Conservation (phyloP, 1,140 invertebrate species). For the Sycophila sp. region DNA sequence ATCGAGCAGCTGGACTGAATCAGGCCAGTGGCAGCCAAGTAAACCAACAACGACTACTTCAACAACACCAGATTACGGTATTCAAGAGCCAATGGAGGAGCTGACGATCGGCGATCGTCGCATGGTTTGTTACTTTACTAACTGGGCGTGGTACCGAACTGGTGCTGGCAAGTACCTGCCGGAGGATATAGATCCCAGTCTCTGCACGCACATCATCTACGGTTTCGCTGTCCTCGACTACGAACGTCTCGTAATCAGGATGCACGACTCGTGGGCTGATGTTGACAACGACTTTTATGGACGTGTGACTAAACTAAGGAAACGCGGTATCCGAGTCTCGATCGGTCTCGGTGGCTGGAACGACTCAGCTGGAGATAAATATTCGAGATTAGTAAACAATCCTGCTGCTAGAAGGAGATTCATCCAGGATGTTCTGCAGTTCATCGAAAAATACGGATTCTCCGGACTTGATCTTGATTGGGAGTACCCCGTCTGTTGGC, state of each 20-base stretch:
- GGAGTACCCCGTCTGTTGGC: slow-evolving; percentile 76
- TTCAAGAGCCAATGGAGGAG: background rate
- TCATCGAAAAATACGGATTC: slow-evolving; percentile 80
- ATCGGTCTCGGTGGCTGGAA: slow-evolving; percentile 46
- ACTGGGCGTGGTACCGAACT: slow-evolving; percentile 79
- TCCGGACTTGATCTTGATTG: slow-evolving; percentile 83
- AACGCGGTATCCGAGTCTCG: slow-evolving; percentile 68
- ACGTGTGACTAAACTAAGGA: slow-evolving; percentile 69
- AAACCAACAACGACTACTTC: background rate
- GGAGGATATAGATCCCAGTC: slow-evolving; percentile 72
- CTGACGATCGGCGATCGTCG: slow-evolving; percentile 59
- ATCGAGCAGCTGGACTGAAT: too few relatives aligned
- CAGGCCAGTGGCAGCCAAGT: background rate
- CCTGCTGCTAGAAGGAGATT: slow-evolving; percentile 74
- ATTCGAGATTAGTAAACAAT: slow-evolving; percentile 80
- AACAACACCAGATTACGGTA: background rate
- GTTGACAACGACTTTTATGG: slow-evolving; percentile 77
- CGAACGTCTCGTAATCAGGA: slow-evolving; percentile 67
- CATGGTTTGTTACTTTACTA: slow-evolving; percentile 80
- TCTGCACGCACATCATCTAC: slow-evolving; percentile 82
- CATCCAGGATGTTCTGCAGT: slow-evolving; percentile 75
- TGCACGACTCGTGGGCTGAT: slow-evolving; percentile 75
- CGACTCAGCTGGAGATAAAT: slow-evolving; percentile 81
- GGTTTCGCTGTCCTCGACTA: slow-evolving; percentile 75
- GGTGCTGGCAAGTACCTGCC: slow-evolving; percentile 74